phyloP scores from a whole-genome alignment of 2,888 invertebrate species.

The Ryuthela nishihirai region DNA sequence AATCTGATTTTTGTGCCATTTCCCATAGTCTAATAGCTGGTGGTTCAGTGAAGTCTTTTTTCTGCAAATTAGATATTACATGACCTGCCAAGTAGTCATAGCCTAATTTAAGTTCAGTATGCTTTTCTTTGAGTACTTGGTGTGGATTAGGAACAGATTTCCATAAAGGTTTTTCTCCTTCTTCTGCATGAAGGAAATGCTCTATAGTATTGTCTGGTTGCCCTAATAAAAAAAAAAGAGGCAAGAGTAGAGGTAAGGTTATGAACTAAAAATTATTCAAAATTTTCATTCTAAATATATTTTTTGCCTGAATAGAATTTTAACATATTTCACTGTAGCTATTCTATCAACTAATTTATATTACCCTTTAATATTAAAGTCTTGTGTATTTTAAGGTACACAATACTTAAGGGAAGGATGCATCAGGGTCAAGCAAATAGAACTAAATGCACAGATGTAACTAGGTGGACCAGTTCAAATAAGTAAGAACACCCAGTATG shows the following conservation, averaged over 20 bases:
- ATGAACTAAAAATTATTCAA: neutral
- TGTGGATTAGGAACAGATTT: slow-evolving; percentile 25
- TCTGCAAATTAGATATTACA: slow-evolving; percentile 71
- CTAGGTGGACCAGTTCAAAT: too few species aligned
- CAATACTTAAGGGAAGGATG: too few species aligned
- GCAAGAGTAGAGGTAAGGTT: neutral
- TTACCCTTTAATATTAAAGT: too few species aligned
- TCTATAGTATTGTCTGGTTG: slow-evolving; percentile 27
- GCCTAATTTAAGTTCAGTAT: slow-evolving; percentile 69
- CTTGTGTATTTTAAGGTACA: too few species aligned
- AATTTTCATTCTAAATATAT: neutral
- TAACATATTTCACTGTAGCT: too few species aligned
- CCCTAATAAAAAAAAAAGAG: slow-evolving; percentile 1
- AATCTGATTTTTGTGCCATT: slow-evolving; percentile 72
- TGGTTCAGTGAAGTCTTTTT: slow-evolving; percentile 83
- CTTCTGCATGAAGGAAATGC: slow-evolving; percentile 32
- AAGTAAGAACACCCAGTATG: too few species aligned
- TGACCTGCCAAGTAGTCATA: slow-evolving; percentile 71
- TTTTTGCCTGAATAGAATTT: neutral
- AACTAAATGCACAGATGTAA: too few species aligned
- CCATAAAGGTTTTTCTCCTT: slow-evolving; percentile 10
- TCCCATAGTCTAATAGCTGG: slow-evolving; percentile 87
- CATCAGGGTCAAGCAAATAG: too few species aligned
- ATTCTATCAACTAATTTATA: too few species aligned
- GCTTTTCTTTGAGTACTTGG: slow-evolving; percentile 54